These are phyloP conservation scores for Venturia canescens DNA, from an alignment of 1,140 invertebrate species.

Conservation along the genomic window DNA sequence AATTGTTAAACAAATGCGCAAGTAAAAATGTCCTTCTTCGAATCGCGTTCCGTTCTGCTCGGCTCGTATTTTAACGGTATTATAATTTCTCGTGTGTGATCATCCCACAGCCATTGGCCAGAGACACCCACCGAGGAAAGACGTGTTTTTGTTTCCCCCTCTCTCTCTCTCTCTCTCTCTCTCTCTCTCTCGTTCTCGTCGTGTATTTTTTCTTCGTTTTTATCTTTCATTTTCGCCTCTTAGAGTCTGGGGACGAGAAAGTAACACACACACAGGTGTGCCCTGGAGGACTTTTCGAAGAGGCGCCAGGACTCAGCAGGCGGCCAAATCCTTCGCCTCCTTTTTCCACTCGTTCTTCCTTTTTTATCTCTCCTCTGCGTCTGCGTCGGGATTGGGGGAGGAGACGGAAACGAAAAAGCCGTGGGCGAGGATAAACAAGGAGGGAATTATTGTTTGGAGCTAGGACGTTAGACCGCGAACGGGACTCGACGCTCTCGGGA, in stretches of 20 bases:
- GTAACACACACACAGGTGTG: conserved; percentile 66
- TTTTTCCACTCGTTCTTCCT: conserved; percentile 52
- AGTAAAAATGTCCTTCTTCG: background rate
- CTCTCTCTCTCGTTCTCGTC: conserved; percentile 1
- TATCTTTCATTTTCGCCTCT: background rate
- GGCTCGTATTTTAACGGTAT: conserved; percentile 10
- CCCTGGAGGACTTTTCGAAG: conserved; percentile 54
- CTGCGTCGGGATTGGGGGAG: conserved; percentile 29
- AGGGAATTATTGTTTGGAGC: background rate
- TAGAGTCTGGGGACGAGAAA: background rate
- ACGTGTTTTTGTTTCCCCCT: background rate
- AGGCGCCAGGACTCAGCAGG: conserved; percentile 71
- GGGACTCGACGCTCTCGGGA: background rate
- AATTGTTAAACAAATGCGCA: too few relatives aligned
- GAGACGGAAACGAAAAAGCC: conserved; percentile 49
- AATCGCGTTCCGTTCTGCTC: conserved; percentile 2
- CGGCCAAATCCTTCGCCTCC: conserved; percentile 57
- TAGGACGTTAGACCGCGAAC: background rate
- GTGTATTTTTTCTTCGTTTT: conserved; percentile 3
- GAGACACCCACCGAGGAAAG: background rate
- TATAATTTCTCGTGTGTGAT: conserved; percentile 14
- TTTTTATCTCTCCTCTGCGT: conserved; percentile 36
- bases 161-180: background rate
- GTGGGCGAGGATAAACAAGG: background rate
- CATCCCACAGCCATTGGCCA: conserved; percentile 8